Percentiles rank a stretch among this genome's conserved stretches.
These are phyloP conservation scores for Columba janthina DNA, from an alignment of 2,113 vertebrate species.

Conservation along the genomic window DNA sequence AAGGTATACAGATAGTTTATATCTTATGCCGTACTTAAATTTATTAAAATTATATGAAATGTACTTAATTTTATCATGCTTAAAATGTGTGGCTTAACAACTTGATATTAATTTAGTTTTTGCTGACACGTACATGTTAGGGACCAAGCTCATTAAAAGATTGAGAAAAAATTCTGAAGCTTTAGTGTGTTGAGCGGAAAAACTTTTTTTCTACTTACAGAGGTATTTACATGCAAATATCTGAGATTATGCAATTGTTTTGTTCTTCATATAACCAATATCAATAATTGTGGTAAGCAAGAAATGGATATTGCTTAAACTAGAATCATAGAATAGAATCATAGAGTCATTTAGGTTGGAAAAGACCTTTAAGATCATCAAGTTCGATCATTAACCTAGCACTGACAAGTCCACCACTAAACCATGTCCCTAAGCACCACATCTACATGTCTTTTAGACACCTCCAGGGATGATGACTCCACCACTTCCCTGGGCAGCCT, in stretches of 20 bases:
- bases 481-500: too few species aligned
- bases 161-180: not conserved
- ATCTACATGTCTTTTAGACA: too few species aligned
- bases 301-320: not conserved
- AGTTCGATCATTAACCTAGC: too few species aligned
- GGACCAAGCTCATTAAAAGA: not conserved
- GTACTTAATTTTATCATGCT: not conserved
- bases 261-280: not conserved
- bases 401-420: too few species aligned
- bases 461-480: too few species aligned
- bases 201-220: not conserved
- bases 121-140: not conserved
- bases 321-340: too few species aligned
- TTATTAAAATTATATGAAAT: conserved; percentile 48
- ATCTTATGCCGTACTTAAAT: not conserved
- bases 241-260: not conserved
- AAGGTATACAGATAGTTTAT: conserved; percentile 13
- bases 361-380: too few species aligned
- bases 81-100: not conserved
- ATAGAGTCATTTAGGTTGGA: too few species aligned
- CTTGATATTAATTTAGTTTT: not conserved
- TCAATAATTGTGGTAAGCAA: not conserved
- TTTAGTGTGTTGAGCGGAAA: not conserved
- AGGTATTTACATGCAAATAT: not conserved
- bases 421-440: too few species aligned